A percentile compares a stretch with the other conserved stretches of the same genome.
Conservation (phyloP, 2,113 vertebrate species). For the Procavia capensis region DNA sequence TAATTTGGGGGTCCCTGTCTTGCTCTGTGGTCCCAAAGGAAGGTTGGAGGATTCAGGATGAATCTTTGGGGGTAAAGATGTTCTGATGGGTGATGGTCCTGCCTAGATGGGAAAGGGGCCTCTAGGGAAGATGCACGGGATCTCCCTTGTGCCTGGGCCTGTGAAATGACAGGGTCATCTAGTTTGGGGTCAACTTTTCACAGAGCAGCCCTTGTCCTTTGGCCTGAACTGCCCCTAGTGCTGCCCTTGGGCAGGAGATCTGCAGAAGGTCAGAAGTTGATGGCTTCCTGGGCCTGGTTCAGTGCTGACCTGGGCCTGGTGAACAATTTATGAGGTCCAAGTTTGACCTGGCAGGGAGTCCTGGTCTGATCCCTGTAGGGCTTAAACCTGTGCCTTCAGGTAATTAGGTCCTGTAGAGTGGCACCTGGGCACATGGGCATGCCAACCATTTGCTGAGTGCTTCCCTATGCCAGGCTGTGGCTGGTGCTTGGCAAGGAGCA, state of each 20-base stretch:
- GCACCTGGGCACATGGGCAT: background rate
- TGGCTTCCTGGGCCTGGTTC: background rate
- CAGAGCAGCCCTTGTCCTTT: background rate
- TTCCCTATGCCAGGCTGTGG: background rate
- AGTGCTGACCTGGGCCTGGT: background rate
- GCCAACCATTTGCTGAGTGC: background rate
- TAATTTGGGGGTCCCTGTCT: background rate
- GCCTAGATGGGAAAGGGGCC: background rate
- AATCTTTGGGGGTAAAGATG: background rate
- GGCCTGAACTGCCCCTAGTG: background rate
- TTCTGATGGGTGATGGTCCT: background rate
- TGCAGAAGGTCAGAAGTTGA: background rate
- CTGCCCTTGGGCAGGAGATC: background rate
- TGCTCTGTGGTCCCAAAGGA: background rate
- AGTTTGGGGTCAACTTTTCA: background rate
- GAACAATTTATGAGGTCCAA: background rate
- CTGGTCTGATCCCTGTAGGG: background rate
- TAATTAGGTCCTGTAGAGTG: background rate
- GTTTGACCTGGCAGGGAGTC: background rate
- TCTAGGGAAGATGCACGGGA: background rate
- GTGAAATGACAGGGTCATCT: background rate
- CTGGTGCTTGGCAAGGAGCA: background rate
- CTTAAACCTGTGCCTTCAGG: background rate
- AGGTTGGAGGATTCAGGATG: background rate
- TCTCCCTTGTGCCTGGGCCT: background rate